Conservation (phyloP, 2,888 invertebrate genomes). For the Pilophorus perplexus region DNA sequence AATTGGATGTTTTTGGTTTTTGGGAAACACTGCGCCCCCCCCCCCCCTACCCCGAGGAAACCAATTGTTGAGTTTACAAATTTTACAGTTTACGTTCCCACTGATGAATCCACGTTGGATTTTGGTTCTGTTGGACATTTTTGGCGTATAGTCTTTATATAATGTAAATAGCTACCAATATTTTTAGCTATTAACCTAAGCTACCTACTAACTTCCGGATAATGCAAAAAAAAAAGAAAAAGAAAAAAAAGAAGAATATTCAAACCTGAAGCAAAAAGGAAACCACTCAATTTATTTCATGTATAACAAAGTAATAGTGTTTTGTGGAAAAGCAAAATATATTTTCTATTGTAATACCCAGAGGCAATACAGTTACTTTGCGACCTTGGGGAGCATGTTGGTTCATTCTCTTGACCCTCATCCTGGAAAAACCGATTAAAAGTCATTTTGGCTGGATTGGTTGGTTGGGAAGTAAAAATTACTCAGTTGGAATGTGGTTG, state of each 20-base stretch:
- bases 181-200: conserved; percentile 30
- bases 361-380: conserved; percentile 33
- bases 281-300: conserved; percentile 25
- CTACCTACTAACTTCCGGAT: conserved; percentile 27
- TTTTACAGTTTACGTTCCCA: too few relatives aligned
- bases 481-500: too few relatives aligned
- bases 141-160: too few relatives aligned
- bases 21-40: too few relatives aligned
- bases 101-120: too few relatives aligned
- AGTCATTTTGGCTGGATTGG: too few relatives aligned
- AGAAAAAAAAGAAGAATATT: neutral
- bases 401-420: neutral
- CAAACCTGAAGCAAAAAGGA: conserved; percentile 20
- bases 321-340: conserved; percentile 35
- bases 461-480: too few relatives aligned
- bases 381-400: conserved; percentile 4
- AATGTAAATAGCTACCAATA: conserved; percentile 26
- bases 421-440: too few relatives aligned
- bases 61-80: too few relatives aligned
- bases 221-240: neutral
- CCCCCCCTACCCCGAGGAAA: too few relatives aligned
- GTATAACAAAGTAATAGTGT: conserved; percentile 34
- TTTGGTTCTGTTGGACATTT: neutral
- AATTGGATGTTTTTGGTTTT: too few relatives aligned
- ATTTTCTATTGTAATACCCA: conserved; percentile 37